Evolutionary conservation across 2,888 invertebrate genomes (phyloP).

Genomic region (Acanthoscelides obtectus): DNA sequence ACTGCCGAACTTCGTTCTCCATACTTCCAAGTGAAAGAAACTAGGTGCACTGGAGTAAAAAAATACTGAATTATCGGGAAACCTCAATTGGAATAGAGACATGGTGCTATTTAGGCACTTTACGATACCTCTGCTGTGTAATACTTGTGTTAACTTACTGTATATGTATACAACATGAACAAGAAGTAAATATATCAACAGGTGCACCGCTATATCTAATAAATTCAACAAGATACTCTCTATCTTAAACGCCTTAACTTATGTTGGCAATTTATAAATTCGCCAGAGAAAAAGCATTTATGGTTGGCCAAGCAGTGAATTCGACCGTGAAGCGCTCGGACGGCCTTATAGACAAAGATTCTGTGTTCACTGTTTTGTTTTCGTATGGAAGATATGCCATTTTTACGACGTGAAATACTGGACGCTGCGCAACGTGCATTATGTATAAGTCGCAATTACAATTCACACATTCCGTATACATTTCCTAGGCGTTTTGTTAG

Average conservation of each 20-base stretch:
- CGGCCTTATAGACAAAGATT: slow-evolving; percentile 6
- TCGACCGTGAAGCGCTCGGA: slow-evolving; percentile 6
- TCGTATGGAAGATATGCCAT: not conserved
- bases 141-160: too few species aligned
- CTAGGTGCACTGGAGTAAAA: too few species aligned
- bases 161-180: too few species aligned
- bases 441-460: not conserved
- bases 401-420: not conserved
- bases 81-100: too few species aligned
- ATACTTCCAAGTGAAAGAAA: too few species aligned
- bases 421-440: not conserved
- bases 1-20: too few species aligned
- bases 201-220: not conserved
- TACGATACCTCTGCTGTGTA: too few species aligned
- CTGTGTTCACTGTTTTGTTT: slow-evolving; percentile 2
- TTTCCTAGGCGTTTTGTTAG: not conserved
- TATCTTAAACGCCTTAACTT: slow-evolving; percentile 2
- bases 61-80: too few species aligned
- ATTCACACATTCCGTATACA: not conserved
- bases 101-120: too few species aligned
- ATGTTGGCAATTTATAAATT: slow-evolving; percentile 2
- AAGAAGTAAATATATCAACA: not conserved
- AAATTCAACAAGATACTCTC: not conserved
- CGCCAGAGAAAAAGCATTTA: slow-evolving; percentile 5
- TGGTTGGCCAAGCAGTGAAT: slow-evolving; percentile 7